These are phyloP conservation scores for Dynastes grantii DNA, from an alignment of 2,888 invertebrate species.

Conservation along the genomic window DNA sequence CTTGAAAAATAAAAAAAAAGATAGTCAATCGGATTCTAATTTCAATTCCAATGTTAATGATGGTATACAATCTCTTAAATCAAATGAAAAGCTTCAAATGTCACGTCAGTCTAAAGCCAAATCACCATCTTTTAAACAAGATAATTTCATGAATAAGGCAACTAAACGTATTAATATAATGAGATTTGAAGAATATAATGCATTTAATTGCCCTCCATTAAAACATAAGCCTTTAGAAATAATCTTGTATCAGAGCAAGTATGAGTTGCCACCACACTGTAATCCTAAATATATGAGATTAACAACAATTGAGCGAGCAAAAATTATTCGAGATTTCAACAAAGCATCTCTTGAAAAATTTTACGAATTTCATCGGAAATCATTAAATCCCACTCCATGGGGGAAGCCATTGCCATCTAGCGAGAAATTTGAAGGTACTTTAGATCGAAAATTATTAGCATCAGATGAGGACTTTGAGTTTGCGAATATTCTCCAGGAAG, in stretches of 20 bases:
- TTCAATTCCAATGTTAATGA: background rate
- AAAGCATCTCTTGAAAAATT: constrained; percentile 45
- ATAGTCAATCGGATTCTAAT: background rate
- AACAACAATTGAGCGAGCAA: constrained; percentile 47
- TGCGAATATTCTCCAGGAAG: constrained; percentile 9
- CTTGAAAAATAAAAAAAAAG: background rate
- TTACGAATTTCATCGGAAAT: constrained; percentile 49
- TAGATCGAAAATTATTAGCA: constrained; percentile 40
- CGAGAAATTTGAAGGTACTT: constrained; percentile 51
- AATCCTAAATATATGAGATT: constrained; percentile 50
- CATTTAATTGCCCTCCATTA: constrained; percentile 50
- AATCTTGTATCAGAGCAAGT: constrained; percentile 44
- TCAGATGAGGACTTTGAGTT: constrained; percentile 39
- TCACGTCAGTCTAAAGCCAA: background rate
- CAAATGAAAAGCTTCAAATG: constrained; percentile 15
- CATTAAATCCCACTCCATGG: constrained; percentile 50
- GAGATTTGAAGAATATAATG: constrained; percentile 43
- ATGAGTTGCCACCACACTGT: constrained; percentile 53
- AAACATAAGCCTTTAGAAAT: constrained; percentile 51
- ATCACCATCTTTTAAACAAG: background rate
- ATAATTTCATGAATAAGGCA: background rate
- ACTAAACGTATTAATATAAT: background rate
- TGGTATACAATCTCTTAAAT: constrained; percentile 1
- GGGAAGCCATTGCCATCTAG: constrained; percentile 51
- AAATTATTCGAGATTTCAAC: constrained; percentile 51